Percentiles rank a stretch among this genome's conserved stretches.
Conservation (phyloP, 2,888 invertebrate species). For the Sthenelais limicola region DNA sequence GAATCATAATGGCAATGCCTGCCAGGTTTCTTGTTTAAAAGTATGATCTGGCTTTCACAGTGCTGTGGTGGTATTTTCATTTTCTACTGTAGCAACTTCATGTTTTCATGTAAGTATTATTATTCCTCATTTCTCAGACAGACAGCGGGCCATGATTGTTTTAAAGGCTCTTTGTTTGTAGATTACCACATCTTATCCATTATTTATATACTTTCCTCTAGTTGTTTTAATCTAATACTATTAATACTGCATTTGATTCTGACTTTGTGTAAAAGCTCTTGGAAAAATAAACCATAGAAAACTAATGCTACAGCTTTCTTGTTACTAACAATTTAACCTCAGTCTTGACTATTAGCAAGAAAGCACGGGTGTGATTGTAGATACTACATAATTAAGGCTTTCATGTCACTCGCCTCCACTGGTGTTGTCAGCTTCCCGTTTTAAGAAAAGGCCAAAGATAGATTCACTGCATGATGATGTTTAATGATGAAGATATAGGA, state of each 20-base stretch:
- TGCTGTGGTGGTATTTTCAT: conserved; percentile 25
- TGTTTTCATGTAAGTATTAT: conserved; percentile 33
- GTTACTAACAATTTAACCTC: conserved; percentile 28
- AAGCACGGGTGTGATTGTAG: too few relatives aligned
- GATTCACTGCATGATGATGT: too few relatives aligned
- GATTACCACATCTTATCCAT: conserved; percentile 30
- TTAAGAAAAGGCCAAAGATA: too few relatives aligned
- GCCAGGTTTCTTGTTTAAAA: too few relatives aligned
- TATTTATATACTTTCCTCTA: conserved; percentile 37
- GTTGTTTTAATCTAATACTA: conserved; percentile 34
- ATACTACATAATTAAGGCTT: too few relatives aligned
- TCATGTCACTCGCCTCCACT: too few relatives aligned
- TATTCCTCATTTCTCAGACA: conserved; percentile 34
- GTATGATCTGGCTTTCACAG: conserved; percentile 30
- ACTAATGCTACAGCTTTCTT: conserved; percentile 37
- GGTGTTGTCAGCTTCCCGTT: too few relatives aligned
- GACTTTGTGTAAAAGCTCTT: conserved; percentile 39
- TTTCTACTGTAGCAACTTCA: conserved; percentile 28
- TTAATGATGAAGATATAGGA: too few relatives aligned
- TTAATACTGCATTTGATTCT: conserved; percentile 38
- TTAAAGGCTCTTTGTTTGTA: conserved; percentile 30
- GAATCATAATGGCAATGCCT: conserved; percentile 41
- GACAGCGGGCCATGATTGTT: conserved; percentile 25
- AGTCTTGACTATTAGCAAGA: too few relatives aligned
- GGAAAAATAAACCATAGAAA: conserved; percentile 43